Evolutionary conservation across 2,113 vertebrate genomes (phyloP).

Genomic region (Synchiropus splendidus): DNA sequence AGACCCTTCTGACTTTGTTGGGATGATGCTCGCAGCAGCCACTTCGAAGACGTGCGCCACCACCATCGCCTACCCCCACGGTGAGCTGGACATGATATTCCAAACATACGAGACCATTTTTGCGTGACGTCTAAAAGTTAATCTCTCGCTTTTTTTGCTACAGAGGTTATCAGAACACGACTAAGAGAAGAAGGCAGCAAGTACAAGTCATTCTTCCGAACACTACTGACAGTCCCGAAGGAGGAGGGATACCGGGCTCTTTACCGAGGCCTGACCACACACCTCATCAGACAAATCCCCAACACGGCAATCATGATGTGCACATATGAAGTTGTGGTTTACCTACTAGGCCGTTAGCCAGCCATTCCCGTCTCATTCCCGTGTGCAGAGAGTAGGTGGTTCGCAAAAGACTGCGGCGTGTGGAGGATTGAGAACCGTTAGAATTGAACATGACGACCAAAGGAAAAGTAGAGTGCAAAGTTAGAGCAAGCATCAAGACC

Average conservation of each 20-base stretch:
- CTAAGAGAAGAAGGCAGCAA: constrained; percentile 97
- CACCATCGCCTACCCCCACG: constrained; percentile 92
- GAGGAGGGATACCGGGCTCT: constrained; percentile 93
- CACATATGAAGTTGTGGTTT: constrained; percentile 95
- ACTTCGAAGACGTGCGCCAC: constrained; percentile 97
- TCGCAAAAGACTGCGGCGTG: constrained; percentile 11
- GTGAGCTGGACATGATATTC: too few species aligned
- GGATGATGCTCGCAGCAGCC: constrained; percentile 96
- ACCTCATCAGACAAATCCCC: constrained; percentile 94
- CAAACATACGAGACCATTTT: too few species aligned
- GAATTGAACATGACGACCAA: constrained; percentile 62
- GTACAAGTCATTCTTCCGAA: constrained; percentile 94
- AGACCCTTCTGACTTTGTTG: constrained; percentile 91
- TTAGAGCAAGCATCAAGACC: neutral
- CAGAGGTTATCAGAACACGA: constrained; percentile 96
- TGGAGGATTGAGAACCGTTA: constrained; percentile 7
- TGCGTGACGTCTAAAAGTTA: too few species aligned
- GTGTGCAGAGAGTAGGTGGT: constrained; percentile 10
- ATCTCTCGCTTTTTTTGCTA: neutral
- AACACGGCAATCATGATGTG: constrained; percentile 99
- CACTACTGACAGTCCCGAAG: constrained; percentile 76
- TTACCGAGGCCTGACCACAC: constrained; percentile 91
- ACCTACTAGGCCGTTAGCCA: constrained; percentile 83
- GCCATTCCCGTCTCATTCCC: constrained; percentile 4
- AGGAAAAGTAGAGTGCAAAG: constrained; percentile 51